Conservation (phyloP, 2,113 vertebrate species). For the Malaclemys terrapin region DNA sequence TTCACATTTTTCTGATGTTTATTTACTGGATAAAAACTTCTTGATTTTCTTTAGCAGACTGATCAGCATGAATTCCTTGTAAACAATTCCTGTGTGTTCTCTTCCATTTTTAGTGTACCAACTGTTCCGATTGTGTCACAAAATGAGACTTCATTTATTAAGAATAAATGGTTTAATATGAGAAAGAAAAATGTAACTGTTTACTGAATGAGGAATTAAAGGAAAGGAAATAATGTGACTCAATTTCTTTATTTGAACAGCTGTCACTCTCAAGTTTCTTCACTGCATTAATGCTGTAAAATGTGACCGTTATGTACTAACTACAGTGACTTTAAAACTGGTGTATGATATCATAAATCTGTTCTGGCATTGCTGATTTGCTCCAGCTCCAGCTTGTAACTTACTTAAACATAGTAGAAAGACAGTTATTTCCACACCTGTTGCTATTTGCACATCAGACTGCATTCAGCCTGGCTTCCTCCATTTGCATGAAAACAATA, state of each 20-base stretch:
- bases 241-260: background rate
- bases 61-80: background rate
- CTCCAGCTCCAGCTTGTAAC: background rate
- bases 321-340: background rate
- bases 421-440: background rate
- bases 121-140: background rate
- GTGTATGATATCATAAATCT: background rate
- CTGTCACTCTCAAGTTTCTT: background rate
- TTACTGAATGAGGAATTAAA: background rate
- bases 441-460: background rate
- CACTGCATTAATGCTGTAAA: background rate
- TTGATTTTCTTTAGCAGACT: background rate
- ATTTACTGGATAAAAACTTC: background rate
- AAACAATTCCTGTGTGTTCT: background rate
- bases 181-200: background rate
- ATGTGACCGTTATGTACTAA: background rate
- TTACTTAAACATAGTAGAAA: background rate
- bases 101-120: background rate
- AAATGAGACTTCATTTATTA: background rate
- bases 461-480: background rate
- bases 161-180: background rate
- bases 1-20: background rate
- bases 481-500: background rate
- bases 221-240: background rate
- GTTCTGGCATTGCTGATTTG: background rate